Evolutionary conservation across 2,113 vertebrate genomes (phyloP).

Genomic region (Carassius gibelio): DNA sequence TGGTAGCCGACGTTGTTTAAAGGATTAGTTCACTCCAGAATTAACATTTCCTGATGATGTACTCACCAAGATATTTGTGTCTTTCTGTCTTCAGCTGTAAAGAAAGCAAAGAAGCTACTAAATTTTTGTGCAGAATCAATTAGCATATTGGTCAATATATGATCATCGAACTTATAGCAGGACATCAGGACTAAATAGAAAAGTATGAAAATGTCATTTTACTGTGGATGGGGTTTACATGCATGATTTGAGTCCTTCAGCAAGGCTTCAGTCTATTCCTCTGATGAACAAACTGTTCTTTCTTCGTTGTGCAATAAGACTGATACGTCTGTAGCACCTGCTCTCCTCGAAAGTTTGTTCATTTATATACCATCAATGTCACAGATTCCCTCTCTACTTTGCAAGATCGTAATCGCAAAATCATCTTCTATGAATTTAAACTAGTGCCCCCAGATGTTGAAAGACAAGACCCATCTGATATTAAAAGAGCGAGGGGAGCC

Average conservation of each 20-base stretch:
- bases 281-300: slow-evolving; percentile 4
- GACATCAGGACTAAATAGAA: background rate
- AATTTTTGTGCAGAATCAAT: no score
- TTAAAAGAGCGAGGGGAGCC: slow-evolving; percentile 60
- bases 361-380: background rate
- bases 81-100: no score
- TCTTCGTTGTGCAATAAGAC: slow-evolving; percentile 24
- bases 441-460: slow-evolving; percentile 65
- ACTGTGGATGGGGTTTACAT: background rate
- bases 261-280: background rate
- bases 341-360: background rate
- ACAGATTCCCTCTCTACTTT: slow-evolving; percentile 47
- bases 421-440: slow-evolving; percentile 58
- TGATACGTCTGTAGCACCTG: slow-evolving; percentile 4
- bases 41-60: no score
- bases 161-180: background rate
- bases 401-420: slow-evolving; percentile 54
- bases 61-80: no score
- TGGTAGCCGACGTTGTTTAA: background rate
- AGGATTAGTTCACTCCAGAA: no score
- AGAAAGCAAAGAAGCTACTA: background rate
- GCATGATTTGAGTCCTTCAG: slow-evolving; percentile 25
- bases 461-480: slow-evolving; percentile 67
- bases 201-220: background rate
- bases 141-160: no score